Conservation (phyloP, 1,140 invertebrate species). For the Pseudachorutes palmiensis region DNA sequence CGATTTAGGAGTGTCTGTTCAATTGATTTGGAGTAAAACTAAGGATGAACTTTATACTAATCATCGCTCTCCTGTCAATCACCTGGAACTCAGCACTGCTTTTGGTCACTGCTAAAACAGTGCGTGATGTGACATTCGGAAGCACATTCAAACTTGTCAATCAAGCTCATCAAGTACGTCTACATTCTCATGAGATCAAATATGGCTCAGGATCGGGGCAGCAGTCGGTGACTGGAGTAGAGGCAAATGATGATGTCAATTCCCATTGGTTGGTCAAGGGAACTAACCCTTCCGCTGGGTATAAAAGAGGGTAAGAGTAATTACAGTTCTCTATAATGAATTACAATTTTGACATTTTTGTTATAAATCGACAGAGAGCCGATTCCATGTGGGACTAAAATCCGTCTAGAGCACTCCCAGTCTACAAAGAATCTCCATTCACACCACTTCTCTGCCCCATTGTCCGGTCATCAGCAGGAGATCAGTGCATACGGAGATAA, state of each 20-base stretch:
- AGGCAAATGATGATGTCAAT: constrained; percentile 87
- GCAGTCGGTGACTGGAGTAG: constrained; percentile 92
- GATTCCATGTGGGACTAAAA: constrained; percentile 76
- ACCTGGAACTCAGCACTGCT: no score
- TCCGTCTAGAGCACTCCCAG: constrained; percentile 78
- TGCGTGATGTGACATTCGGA: constrained; percentile 80
- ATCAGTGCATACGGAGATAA: constrained; percentile 93
- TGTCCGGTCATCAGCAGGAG: constrained; percentile 86
- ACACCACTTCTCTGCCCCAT: constrained; percentile 86
- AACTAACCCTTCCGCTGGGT: constrained; percentile 54
- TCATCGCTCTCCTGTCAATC: no score
- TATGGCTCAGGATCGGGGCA: constrained; percentile 98
- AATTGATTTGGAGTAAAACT: no score
- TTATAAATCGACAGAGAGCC: constrained; percentile 54
- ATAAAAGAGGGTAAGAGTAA: constrained; percentile 63
- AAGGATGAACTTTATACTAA: no score
- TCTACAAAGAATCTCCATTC: constrained; percentile 94
- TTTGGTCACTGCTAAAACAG: background rate
- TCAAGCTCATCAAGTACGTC: constrained; percentile 67
- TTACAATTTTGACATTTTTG: constrained; percentile 26
- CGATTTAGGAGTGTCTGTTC: no score
- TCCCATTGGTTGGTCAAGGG: constrained; percentile 89
- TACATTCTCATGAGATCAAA: constrained; percentile 98
- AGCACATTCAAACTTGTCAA: constrained; percentile 90
- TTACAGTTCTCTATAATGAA: background rate